A percentile compares a stretch with the other conserved stretches of the same genome.
phyloP scores from a whole-genome alignment of 2,888 invertebrate genomes.

The Aricia artaxerxes region DNA sequence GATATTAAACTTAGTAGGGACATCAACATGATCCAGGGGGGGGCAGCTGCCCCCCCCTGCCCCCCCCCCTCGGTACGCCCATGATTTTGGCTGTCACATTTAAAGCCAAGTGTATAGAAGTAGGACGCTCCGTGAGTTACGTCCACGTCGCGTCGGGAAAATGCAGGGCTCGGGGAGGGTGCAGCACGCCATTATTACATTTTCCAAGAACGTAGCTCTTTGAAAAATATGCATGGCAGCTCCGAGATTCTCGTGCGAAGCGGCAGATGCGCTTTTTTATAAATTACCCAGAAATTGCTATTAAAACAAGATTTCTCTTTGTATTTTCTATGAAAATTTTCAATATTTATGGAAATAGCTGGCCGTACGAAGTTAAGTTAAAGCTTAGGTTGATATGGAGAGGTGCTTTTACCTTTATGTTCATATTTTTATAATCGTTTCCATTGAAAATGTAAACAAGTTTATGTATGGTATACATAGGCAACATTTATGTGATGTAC shows the following conservation, averaged over 20 bases:
- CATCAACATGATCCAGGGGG: too few species aligned
- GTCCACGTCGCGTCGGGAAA: constrained; percentile 34
- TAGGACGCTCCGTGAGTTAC: constrained; percentile 13
- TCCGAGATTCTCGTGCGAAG: constrained; percentile 36
- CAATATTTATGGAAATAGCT: background rate
- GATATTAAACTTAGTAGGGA: too few species aligned
- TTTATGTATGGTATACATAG: too few species aligned
- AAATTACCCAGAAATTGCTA: constrained; percentile 31
- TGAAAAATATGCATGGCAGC: constrained; percentile 44
- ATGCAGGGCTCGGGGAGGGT: constrained; percentile 44
- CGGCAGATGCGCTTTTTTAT: constrained; percentile 33
- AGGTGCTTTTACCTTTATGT: background rate
- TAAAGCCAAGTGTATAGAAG: constrained; percentile 24
- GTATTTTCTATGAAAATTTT: constrained; percentile 20
- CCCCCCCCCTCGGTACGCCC: too few species aligned
- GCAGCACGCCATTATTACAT: constrained; percentile 48
- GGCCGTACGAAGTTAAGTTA: background rate
- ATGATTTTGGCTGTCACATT: constrained; percentile 22
- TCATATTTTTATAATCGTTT: background rate
- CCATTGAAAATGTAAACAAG: background rate
- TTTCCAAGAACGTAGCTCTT: constrained; percentile 45
- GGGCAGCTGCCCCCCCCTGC: too few species aligned
- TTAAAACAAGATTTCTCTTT: constrained; percentile 29
- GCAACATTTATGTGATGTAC: too few species aligned
- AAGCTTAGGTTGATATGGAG: background rate